phyloP scores from a whole-genome alignment of 2,797 vertebrate species.

The Monodelphis domestica region DNA sequence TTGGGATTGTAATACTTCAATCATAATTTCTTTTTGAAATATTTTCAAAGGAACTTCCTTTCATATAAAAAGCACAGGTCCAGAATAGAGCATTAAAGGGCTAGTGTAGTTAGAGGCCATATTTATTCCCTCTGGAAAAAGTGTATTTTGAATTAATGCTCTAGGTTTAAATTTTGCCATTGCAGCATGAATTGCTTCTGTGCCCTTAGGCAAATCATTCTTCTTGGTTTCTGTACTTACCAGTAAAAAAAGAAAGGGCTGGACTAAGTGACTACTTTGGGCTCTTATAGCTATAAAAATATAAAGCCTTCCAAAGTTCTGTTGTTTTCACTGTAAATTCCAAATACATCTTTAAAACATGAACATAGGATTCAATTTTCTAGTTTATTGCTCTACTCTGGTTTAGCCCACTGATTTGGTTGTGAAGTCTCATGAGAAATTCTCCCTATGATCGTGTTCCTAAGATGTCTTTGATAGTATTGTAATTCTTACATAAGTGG shows the following conservation, averaged over 20 bases:
- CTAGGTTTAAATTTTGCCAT: no score
- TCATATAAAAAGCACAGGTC: no score
- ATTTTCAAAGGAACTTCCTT: no score
- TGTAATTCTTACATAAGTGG: background rate
- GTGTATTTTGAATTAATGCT: no score
- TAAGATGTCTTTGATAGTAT: background rate
- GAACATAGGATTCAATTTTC: background rate
- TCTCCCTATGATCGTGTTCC: background rate
- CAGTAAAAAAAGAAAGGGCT: background rate
- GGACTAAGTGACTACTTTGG: background rate
- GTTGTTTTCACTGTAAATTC: background rate
- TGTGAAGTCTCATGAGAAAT: background rate
- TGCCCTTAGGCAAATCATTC: no score
- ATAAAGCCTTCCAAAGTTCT: background rate
- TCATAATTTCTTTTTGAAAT: no score
- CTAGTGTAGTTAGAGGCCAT: no score
- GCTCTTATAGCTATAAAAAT: background rate
- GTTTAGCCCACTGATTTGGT: conserved; percentile 32
- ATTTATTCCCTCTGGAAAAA: no score
- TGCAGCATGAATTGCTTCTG: no score
- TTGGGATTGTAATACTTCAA: no score
- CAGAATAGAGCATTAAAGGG: no score
- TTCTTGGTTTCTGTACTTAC: background rate
- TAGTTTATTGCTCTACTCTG: conserved; percentile 1
- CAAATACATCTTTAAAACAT: background rate